These are phyloP conservation scores for Aselliscus stoliczkanus DNA, from an alignment of 2,797 vertebrate species.

Conservation along the genomic window DNA sequence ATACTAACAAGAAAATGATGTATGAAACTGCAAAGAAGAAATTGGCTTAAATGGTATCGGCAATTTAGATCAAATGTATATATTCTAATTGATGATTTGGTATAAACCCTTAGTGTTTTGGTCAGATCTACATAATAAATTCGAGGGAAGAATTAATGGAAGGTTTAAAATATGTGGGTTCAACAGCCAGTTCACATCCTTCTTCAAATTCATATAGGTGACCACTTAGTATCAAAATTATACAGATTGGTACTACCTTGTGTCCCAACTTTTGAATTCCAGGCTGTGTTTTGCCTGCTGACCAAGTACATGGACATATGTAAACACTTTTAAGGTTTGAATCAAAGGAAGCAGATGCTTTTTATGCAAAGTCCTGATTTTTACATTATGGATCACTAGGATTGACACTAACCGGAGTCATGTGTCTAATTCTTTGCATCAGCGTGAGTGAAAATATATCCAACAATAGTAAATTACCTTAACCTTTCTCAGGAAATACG, in stretches of 20 bases:
- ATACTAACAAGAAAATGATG: background rate
- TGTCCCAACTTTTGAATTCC: background rate
- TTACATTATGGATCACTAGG: slow-evolving; percentile 18
- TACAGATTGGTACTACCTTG: background rate
- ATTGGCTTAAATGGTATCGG: background rate
- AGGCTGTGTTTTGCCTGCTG: background rate
- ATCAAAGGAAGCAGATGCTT: background rate
- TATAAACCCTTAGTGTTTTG: background rate
- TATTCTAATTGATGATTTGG: background rate
- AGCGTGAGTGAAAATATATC: slow-evolving; percentile 59
- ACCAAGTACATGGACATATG: background rate
- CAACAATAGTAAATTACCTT: slow-evolving; percentile 77
- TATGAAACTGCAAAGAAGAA: background rate
- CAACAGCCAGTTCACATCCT: background rate
- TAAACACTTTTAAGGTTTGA: slow-evolving; percentile 1
- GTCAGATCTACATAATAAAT: background rate
- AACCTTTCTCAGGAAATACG: slow-evolving; percentile 68
- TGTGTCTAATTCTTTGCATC: slow-evolving; percentile 64
- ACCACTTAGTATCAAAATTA: background rate
- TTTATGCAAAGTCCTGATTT: slow-evolving; percentile 34
- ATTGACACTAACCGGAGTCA: slow-evolving; percentile 63
- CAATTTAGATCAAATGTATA: background rate
- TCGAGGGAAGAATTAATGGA: background rate
- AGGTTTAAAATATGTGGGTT: background rate
- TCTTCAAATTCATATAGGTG: background rate